A percentile compares a stretch with the other conserved stretches of the same genome.
These are phyloP conservation scores for Pionites leucogaster DNA, from an alignment of 2,113 vertebrate species.

Conservation along the genomic window DNA sequence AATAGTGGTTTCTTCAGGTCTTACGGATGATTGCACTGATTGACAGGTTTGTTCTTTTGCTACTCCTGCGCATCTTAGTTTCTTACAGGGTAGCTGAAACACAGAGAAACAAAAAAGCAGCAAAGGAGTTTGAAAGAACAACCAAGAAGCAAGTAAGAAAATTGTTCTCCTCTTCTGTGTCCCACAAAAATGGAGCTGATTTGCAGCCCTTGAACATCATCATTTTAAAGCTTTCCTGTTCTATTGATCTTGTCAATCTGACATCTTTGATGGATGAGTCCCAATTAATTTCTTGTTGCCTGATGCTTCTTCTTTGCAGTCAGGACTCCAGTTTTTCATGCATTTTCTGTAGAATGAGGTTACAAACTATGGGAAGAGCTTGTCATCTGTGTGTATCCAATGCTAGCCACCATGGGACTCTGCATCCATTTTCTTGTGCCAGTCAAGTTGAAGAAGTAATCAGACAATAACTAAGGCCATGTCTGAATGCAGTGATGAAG, in stretches of 20 bases:
- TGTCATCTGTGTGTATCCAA: not conserved
- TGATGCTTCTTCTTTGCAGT: not conserved
- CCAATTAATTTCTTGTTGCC: not conserved
- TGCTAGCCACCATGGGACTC: too few species aligned
- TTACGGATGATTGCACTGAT: not conserved
- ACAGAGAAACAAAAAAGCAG: not conserved
- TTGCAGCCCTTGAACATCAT: not conserved
- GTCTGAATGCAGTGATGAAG: not conserved
- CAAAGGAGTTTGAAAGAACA: not conserved
- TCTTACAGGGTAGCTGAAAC: not conserved
- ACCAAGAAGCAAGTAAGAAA: not conserved
- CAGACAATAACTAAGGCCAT: not conserved
- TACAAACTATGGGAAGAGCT: not conserved
- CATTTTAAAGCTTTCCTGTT: not conserved
- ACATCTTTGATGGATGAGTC: not conserved
- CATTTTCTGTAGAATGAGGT: not conserved
- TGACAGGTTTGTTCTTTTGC: not conserved
- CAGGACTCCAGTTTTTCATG: rapidly evolving
- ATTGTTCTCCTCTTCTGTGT: not conserved
- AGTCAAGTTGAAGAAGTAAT: not conserved
- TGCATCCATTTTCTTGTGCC: not conserved
- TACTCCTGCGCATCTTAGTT: not conserved
- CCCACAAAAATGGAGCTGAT: not conserved
- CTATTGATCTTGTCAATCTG: not conserved
- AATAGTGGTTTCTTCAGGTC: not conserved